These are phyloP conservation scores for Ammodytes marinus DNA, from an alignment of 2,113 vertebrate species.

Conservation along the genomic window DNA sequence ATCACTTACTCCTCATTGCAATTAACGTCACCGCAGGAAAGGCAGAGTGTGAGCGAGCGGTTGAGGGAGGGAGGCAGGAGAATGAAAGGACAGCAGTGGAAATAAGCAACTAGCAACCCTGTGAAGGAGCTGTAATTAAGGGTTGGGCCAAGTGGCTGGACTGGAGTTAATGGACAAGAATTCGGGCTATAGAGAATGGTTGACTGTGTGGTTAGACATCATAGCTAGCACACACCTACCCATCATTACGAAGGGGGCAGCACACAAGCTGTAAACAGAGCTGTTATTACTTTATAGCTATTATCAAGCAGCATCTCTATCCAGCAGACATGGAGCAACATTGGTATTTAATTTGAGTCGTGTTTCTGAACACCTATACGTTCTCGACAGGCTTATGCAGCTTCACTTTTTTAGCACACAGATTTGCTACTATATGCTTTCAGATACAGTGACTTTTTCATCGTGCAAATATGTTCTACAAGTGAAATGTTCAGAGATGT, in stretches of 20 bases:
- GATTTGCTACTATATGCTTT: background rate
- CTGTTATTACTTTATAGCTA: background rate
- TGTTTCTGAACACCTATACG: background rate
- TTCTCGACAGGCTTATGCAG: too few species aligned
- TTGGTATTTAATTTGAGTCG: background rate
- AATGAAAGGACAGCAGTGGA: conserved; percentile 45
- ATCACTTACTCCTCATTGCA: conserved; percentile 57
- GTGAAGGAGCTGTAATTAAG: conserved; percentile 52
- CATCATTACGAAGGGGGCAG: background rate
- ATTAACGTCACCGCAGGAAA: conserved; percentile 68
- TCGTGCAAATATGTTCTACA: background rate
- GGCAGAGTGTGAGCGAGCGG: conserved; percentile 34
- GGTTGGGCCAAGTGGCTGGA: conserved; percentile 20
- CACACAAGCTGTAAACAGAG: background rate
- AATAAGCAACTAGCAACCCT: conserved; percentile 53
- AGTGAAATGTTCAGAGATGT: conserved; percentile 14
- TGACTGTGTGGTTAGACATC: background rate
- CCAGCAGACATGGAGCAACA: background rate
- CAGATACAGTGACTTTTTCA: background rate
- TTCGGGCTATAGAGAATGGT: background rate
- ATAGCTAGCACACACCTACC: background rate
- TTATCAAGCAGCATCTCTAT: too few species aligned
- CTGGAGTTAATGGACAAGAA: conserved; percentile 32
- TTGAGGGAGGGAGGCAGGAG: conserved; percentile 31
- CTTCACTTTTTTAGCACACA: too few species aligned